Conservation (phyloP, 35 echinoderm and acorn worm genomes). For the Diadema setosum region DNA sequence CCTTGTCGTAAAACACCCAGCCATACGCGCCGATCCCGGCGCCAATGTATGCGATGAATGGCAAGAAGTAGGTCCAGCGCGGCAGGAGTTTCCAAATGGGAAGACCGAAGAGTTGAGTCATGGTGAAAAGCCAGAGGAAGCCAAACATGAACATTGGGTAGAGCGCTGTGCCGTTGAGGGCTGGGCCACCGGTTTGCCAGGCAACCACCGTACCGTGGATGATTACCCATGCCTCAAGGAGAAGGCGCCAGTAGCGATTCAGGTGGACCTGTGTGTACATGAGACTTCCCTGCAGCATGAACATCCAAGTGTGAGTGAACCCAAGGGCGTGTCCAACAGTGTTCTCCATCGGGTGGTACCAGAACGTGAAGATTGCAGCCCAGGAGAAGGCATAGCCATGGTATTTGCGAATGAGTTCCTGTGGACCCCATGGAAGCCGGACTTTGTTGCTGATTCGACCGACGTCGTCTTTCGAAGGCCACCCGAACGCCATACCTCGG, state of each 20-base stretch:
- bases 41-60: constrained; percentile 51
- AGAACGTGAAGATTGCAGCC: constrained; percentile 93
- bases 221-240: constrained; percentile 73
- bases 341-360: constrained; percentile 98
- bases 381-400: constrained; percentile 93
- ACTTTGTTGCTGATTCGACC: constrained; percentile 53
- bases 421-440: constrained; percentile 52
- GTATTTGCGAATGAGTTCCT: constrained; percentile 68
- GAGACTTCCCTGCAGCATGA: constrained; percentile 92
- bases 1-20: constrained; percentile 20
- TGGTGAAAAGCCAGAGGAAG: constrained; percentile 79
- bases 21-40: constrained; percentile 36
- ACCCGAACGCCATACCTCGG: constrained; percentile 84
- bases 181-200: constrained; percentile 76
- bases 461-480: constrained; percentile 53
- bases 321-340: constrained; percentile 78
- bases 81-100: constrained; percentile 80
- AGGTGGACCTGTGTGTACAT: constrained; percentile 89
- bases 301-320: constrained; percentile 76
- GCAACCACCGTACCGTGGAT: constrained; percentile 78
- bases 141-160: constrained; percentile 95
- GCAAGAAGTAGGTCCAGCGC: constrained; percentile 13
- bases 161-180: constrained; percentile 41
- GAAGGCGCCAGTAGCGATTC: constrained; percentile 81
- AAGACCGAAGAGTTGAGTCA: constrained; percentile 82